Evolutionary conservation across 2,888 invertebrate species (phyloP), one percentile per base, ranked within the genome.

Genomic region (Eledone cirrhosa): DNA sequence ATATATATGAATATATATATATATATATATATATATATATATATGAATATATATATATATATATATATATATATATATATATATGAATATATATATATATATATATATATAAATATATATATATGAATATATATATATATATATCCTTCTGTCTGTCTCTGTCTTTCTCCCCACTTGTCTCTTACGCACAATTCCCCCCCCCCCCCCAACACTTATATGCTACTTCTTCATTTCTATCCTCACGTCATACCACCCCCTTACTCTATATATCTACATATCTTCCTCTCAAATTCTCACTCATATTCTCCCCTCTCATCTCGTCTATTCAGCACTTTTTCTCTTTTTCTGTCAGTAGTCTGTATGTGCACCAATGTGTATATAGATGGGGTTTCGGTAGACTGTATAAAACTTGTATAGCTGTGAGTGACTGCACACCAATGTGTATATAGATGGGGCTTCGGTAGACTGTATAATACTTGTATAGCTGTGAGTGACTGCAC

Each of bases 111-210:
- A 53, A 16, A 19, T 53, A 53, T 53, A 53, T 53, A 53, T 53
- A 53, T 53, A 53, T 53, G 19, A 53, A 53, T 53, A 53, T 53
- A 53, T 53, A 53, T 53, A 53, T 53, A 53, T 53, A 53, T n/a
- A n/a, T n/a, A n/a, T n/a, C n/a, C n/a, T n/a, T n/a, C n/a, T n/a
- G n/a, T n/a, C n/a, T n/a, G n/a, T 24, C 65, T n/a, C 65, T 24
- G 13, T 5, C 0, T 13, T 24, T 0, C 5, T n/a, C 1, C 13
- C 16, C 0, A 13, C 65, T 16, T 65, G 14, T 27, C 65, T 65
- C 27, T n/a, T 16, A 14, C 27, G 4, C 27, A 27, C 19, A 13
- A 14, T 0, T 65, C 29, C 24, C 2, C 24, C 2, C 0, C 7
- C 2, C 29, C 1, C 14, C 2, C 0, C 24, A 24, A 5, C 4